Conservation (phyloP, 2,113 vertebrate species). For the Solea senegalensis region DNA sequence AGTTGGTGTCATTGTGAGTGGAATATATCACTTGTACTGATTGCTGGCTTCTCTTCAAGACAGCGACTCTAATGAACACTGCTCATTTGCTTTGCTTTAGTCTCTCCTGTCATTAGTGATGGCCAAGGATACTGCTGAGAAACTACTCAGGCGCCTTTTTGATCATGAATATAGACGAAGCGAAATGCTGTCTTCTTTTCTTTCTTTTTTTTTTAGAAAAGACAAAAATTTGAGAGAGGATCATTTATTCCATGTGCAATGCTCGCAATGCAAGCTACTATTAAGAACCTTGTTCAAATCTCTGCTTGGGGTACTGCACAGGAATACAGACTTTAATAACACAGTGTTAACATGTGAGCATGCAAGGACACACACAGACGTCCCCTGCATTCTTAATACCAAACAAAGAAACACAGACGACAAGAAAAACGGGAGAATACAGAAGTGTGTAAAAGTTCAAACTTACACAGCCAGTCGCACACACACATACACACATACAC, state of each 20-base stretch:
- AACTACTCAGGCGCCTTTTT: slow-evolving; percentile 5
- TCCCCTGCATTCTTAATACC: slow-evolving; percentile 18
- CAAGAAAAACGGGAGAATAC: neutral
- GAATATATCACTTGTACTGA: slow-evolving; percentile 29
- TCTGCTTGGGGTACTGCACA: slow-evolving; percentile 4
- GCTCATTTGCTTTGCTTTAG: slow-evolving; percentile 38
- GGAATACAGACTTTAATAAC: slow-evolving; percentile 24
- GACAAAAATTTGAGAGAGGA: slow-evolving; percentile 2
- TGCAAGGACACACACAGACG: slow-evolving; percentile 30
- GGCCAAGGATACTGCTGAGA: neutral
- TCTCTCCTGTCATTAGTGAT: slow-evolving; percentile 23
- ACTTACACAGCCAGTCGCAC: neutral
- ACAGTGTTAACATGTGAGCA: slow-evolving; percentile 19
- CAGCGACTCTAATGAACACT: slow-evolving; percentile 16
- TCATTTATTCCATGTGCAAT: neutral
- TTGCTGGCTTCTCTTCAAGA: slow-evolving; percentile 20
- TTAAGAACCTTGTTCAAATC: slow-evolving; percentile 20
- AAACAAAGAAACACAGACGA: slow-evolving; percentile 1
- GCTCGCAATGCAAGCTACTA: neutral
- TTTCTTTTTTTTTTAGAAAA: slow-evolving; percentile 5
- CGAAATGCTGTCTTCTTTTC: neutral
- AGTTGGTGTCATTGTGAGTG: slow-evolving; percentile 19
- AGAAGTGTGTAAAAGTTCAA: neutral
- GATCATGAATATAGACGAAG: neutral
- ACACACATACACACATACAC: neutral